Evolutionary conservation across 2,797 vertebrate species (phyloP).

Genomic region (Nannoperca obscura): DNA sequence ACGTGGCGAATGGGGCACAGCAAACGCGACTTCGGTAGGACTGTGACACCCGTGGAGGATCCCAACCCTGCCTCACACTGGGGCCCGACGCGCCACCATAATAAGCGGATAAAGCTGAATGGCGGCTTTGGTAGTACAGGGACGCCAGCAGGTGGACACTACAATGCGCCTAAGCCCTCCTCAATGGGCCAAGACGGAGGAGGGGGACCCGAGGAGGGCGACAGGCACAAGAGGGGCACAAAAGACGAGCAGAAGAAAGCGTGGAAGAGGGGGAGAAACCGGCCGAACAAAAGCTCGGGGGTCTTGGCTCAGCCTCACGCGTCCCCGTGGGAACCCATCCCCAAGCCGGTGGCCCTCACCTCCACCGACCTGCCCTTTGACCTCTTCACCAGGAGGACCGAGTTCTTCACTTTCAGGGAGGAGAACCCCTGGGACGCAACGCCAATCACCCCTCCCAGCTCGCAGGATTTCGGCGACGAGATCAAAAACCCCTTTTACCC

Average conservation of each 20-base stretch:
- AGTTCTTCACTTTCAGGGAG: conserved; percentile 83
- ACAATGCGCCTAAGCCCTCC: conserved; percentile 78
- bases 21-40: conserved; percentile 69
- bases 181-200: conserved; percentile 68
- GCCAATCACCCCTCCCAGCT: conserved; percentile 85
- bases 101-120: conserved; percentile 85
- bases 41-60: conserved; percentile 67
- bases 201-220: conserved; percentile 70
- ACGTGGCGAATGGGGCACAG: conserved; percentile 66
- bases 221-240: conserved; percentile 83
- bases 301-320: conserved; percentile 63
- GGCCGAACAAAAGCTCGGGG: conserved; percentile 71
- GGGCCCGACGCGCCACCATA: conserved; percentile 74
- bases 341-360: conserved; percentile 83
- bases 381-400: conserved; percentile 78
- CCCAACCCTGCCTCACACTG: conserved; percentile 63
- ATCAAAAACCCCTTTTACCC: conserved; percentile 97
- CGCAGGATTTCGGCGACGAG: conserved; percentile 83
- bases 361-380: conserved; percentile 85
- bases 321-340: conserved; percentile 81
- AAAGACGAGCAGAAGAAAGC: conserved; percentile 84
- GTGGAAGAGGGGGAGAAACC: conserved; percentile 74
- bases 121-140: conserved; percentile 72
- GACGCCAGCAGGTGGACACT: conserved; percentile 82
- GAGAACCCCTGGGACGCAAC: conserved; percentile 87